Percentiles rank a stretch among this genome's conserved stretches.
phyloP scores from a whole-genome alignment of 2,113 vertebrate species.

The Kobus ellipsiprymnus region DNA sequence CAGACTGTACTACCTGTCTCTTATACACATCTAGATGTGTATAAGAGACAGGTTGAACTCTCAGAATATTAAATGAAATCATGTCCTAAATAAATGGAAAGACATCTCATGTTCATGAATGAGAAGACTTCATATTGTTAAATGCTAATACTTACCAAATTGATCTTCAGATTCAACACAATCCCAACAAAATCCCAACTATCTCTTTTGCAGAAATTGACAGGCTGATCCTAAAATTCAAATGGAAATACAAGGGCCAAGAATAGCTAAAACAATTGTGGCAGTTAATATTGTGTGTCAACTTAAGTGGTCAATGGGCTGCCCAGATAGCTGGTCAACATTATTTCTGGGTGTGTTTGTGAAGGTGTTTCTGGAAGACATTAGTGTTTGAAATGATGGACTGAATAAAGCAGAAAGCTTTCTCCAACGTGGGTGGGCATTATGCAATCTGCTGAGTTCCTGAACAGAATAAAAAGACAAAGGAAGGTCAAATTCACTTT shows the following conservation, averaged over 20 bases:
- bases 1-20: too few relatives aligned
- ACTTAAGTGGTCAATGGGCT: neutral
- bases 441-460: neutral
- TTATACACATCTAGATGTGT: too few relatives aligned
- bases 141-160: neutral
- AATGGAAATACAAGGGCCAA: neutral
- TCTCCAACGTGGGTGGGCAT: neutral
- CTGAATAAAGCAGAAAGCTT: neutral
- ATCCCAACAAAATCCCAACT: neutral
- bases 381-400: neutral
- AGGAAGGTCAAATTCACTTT: neutral
- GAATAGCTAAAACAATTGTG: neutral
- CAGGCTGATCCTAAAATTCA: neutral
- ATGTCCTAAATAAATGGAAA: neutral
- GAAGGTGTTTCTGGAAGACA: neutral
- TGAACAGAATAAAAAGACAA: neutral
- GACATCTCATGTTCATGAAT: neutral
- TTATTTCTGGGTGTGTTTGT: neutral
- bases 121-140: neutral
- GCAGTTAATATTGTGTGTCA: neutral
- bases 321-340: neutral
- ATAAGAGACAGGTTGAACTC: too few relatives aligned
- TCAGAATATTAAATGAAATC: neutral
- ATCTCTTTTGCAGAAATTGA: neutral
- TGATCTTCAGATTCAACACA: neutral